phyloP scores from a whole-genome alignment of 2,797 vertebrate genomes.

The Pangasius larnaudii region DNA sequence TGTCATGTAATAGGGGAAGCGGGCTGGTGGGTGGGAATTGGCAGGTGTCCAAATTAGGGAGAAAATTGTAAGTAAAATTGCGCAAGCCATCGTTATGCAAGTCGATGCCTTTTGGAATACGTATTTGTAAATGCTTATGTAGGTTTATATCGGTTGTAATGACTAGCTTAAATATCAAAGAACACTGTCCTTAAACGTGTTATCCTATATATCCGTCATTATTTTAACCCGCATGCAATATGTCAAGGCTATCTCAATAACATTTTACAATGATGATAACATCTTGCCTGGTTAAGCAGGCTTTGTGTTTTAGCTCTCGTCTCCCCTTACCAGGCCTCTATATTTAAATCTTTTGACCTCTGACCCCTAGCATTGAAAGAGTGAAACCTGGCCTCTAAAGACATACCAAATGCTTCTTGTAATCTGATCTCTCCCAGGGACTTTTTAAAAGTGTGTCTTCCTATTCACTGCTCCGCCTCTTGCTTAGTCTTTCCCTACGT shows the following conservation, averaged over 20 bases:
- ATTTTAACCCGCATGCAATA: neutral
- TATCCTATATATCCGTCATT: neutral
- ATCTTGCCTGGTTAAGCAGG: constrained; percentile 10
- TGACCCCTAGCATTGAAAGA: constrained; percentile 34
- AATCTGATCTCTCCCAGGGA: constrained; percentile 34
- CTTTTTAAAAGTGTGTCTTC: constrained; percentile 24
- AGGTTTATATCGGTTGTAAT: neutral
- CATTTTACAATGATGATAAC: constrained; percentile 20
- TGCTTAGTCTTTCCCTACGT: neutral
- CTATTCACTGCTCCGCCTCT: neutral
- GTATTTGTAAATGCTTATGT: neutral
- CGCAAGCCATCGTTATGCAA: neutral
- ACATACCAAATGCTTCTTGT: constrained; percentile 26
- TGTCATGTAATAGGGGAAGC: neutral
- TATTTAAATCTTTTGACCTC: constrained; percentile 44
- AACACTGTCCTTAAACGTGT: neutral
- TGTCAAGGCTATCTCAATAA: neutral
- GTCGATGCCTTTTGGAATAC: no score
- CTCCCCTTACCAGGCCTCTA: constrained; percentile 27
- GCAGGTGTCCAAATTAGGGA: neutral
- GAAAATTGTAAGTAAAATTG: neutral
- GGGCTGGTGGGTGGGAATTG: constrained; percentile 1
- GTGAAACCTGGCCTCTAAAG: constrained; percentile 18
- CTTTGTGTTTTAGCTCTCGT: constrained; percentile 34
- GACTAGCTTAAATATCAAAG: neutral